Percentiles rank a stretch among this genome's conserved stretches.
These are phyloP conservation scores for Thalassoma bifasciatum DNA, from an alignment of 2,113 vertebrate species.

Conservation along the genomic window DNA sequence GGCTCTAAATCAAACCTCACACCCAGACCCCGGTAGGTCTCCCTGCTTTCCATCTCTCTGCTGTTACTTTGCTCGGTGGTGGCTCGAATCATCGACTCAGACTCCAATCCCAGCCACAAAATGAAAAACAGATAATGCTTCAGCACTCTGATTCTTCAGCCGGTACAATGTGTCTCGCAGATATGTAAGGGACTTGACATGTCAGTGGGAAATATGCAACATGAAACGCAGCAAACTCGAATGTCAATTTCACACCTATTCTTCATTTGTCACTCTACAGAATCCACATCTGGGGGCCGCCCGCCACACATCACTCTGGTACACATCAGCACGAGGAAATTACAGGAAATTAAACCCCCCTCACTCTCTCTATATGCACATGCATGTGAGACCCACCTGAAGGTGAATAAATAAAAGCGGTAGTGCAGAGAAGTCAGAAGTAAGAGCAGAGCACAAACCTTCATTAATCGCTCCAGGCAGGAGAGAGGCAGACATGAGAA, in stretches of 20 bases:
- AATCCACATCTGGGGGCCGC: constrained; percentile 34
- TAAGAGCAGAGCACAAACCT: constrained; percentile 23
- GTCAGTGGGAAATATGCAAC: constrained; percentile 13
- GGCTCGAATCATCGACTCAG: constrained; percentile 8
- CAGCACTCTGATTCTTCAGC: constrained; percentile 28
- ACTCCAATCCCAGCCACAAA: constrained; percentile 31
- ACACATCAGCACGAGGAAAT: constrained; percentile 26
- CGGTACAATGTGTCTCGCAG: constrained; percentile 25
- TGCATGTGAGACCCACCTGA: constrained; percentile 34
- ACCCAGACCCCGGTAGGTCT: not conserved
- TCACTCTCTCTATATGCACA: constrained; percentile 31
- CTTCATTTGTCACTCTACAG: constrained; percentile 35
- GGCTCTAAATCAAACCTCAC: constrained; percentile 22
- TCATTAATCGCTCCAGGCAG: constrained; percentile 47
- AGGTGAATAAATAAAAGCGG: constrained; percentile 50
- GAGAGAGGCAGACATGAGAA: constrained; percentile 15
- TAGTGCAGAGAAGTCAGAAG: constrained; percentile 25
- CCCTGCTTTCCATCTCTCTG: not conserved
- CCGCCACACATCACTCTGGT: constrained; percentile 11
- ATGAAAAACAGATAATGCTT: constrained; percentile 44
- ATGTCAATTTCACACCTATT: constrained; percentile 29
- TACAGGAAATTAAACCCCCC: constrained; percentile 68
- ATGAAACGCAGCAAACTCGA: not conserved
- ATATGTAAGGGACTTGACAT: constrained; percentile 18
- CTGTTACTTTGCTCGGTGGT: constrained; percentile 1